Evolutionary conservation across 2,797 vertebrate species (phyloP), one percentile per base, ranked within the genome.

Genomic region (Balearica regulorum): DNA sequence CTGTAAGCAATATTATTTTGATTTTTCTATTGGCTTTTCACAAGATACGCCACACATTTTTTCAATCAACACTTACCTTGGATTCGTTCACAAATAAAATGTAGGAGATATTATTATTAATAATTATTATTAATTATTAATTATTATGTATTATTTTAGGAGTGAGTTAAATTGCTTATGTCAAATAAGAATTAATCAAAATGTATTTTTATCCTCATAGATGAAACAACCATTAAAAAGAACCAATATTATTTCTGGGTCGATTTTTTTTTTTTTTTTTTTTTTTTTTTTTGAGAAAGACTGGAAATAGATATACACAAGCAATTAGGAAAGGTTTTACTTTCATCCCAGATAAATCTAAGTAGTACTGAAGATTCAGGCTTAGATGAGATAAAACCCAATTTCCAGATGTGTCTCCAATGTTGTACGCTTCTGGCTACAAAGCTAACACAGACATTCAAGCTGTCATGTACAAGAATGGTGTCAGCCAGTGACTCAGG

Each of bases 311-410:
- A 95, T 95, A 91, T 37, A 85, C 73, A 61, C 29, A 85, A 92
- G 65, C 64, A 95, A 92, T 96, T 96, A 95, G 77, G 70, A 73
- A 80, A 84, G 60, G 66, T 79, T 95, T 91, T 92, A 43, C 57
- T 94, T 93, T 90, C 68, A 80, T 90, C 71, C 48, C 68, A 64
- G 94, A 89, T 94, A 95, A 95, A 85, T 91, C 7, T 6, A 91
- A 90, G 87, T 87, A 83, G 78, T 33, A 35, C 62, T 90, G 73
- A 89, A 95, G 95, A 95, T 92, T 77, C 2, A 3, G 51, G 60
- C 90, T 94, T 83, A 91, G 96, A 95, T 95, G 96, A 94, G 88
- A 94, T 89, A 97, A 96, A 93, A 78, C 75, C 84, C 89, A 85
- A 71, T 95, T 96, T 93, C 92, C 94, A 91, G 82, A 77, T 79